Conservation (phyloP, 2,113 vertebrate genomes). For the Felis chaus region DNA sequence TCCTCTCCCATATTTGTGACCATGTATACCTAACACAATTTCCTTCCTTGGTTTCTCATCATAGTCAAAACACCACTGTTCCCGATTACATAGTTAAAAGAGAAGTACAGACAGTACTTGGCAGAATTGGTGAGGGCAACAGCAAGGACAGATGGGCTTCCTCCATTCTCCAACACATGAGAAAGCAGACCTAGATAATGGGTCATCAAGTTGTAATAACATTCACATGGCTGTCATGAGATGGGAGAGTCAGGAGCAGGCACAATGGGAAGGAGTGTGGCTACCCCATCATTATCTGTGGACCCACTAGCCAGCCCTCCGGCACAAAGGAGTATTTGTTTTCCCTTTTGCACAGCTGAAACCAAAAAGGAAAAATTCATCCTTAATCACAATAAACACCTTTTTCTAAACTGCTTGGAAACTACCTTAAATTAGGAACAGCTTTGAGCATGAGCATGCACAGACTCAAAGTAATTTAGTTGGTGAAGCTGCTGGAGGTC, state of each 20-base stretch:
- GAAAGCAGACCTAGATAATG: not conserved
- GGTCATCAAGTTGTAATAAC: not conserved
- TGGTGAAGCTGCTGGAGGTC: not conserved
- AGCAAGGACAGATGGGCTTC: fast-evolving
- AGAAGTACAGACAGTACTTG: not conserved
- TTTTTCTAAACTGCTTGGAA: slow-evolving; percentile 55
- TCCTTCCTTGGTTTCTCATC: not conserved
- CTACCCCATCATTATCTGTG: slow-evolving; percentile 51
- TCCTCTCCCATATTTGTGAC: fast-evolving
- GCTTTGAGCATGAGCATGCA: slow-evolving; percentile 28
- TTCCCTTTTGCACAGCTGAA: slow-evolving; percentile 54
- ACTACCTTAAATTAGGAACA: slow-evolving; percentile 44
- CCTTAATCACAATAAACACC: slow-evolving; percentile 55
- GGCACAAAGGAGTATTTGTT: not conserved
- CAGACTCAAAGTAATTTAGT: not conserved
- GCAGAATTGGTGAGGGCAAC: fast-evolving
- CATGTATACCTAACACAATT: fast-evolving
- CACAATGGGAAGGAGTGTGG: not conserved
- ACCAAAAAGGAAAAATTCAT: not conserved
- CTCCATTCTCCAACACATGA: fast-evolving
- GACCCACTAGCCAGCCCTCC: slow-evolving; percentile 63
- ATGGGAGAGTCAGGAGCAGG: not conserved
- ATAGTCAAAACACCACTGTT: not conserved
- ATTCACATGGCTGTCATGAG: not conserved
- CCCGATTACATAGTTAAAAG: not conserved